Percentiles rank a stretch among this genome's conserved stretches.
These are phyloP conservation scores for Tenthredo livida DNA, from an alignment of 2,888 invertebrate species.

Conservation along the genomic window DNA sequence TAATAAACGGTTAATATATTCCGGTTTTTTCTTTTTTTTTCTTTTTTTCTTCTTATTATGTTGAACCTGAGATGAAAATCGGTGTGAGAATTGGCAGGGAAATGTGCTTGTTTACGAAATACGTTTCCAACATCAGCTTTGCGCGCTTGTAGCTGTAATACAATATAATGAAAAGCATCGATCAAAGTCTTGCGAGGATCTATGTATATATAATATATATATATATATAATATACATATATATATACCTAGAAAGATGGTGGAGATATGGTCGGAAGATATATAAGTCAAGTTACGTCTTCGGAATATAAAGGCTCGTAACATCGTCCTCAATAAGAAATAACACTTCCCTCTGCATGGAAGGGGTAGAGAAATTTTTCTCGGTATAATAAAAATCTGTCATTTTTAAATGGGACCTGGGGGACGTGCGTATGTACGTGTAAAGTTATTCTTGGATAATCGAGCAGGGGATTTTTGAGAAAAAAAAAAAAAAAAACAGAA, in stretches of 20 bases:
- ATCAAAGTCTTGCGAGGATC: constrained; percentile 11
- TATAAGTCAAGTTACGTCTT: not conserved
- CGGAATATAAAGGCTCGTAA: not conserved
- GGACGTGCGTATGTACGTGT: not conserved
- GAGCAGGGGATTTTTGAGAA: not conserved
- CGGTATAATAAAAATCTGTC: not conserved
- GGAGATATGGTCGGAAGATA: not conserved
- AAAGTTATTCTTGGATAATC: not conserved
- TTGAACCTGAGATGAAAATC: not conserved
- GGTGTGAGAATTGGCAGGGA: not conserved
- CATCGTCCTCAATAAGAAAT: not conserved
- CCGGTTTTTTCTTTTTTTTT: not conserved
- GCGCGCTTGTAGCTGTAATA: constrained; percentile 7
- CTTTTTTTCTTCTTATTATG: not conserved
- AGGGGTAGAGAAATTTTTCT: not conserved
- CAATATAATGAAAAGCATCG: constrained; percentile 19
- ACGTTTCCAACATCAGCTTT: not conserved
- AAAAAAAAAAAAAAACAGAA: too few species aligned
- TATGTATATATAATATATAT: not conserved
- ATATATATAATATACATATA: not conserved
- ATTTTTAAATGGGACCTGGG: not conserved
- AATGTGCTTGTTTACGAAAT: not conserved
- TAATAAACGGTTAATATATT: not conserved
- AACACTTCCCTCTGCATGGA: not conserved
- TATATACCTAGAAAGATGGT: too few species aligned